A percentile compares a stretch with the other conserved stretches of the same genome.
Evolutionary conservation across 2,888 invertebrate species (phyloP).

Genomic region (Tyria jacobaeae): DNA sequence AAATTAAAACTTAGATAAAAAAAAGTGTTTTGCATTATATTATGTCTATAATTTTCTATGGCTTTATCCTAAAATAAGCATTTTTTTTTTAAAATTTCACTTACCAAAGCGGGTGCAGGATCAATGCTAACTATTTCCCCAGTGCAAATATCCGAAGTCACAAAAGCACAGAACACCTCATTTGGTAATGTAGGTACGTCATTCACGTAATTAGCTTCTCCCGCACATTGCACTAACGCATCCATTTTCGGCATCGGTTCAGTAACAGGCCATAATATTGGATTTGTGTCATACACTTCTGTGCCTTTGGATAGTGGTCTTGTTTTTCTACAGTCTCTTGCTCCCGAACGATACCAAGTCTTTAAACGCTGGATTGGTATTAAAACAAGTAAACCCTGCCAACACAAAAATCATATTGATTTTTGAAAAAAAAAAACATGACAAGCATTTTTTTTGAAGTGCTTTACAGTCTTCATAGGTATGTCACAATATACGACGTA

Average conservation of each 20-base stretch:
- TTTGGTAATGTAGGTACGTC: constrained; percentile 86
- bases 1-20: background rate
- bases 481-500: too few relatives aligned
- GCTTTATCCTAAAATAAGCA: background rate
- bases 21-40: background rate
- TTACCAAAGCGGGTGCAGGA: constrained; percentile 88
- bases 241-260: constrained; percentile 89
- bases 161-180: constrained; percentile 90
- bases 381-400: constrained; percentile 83
- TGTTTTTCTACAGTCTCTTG: constrained; percentile 73
- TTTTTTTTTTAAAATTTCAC: constrained; percentile 14
- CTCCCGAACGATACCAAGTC: constrained; percentile 82
- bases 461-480: too few relatives aligned
- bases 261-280: constrained; percentile 88
- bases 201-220: constrained; percentile 89
- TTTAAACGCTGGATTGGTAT: constrained; percentile 78
- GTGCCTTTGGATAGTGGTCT: constrained; percentile 87
- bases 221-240: constrained; percentile 87
- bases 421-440: too few relatives aligned
- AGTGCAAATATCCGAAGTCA: constrained; percentile 80
- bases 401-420: constrained; percentile 10
- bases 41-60: background rate
- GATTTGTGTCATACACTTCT: constrained; percentile 88
- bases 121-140: constrained; percentile 88
- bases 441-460: too few relatives aligned